Base-by-base conservation (phyloP, 2,888 invertebrate species). In the Thumatha senex region DNA sequence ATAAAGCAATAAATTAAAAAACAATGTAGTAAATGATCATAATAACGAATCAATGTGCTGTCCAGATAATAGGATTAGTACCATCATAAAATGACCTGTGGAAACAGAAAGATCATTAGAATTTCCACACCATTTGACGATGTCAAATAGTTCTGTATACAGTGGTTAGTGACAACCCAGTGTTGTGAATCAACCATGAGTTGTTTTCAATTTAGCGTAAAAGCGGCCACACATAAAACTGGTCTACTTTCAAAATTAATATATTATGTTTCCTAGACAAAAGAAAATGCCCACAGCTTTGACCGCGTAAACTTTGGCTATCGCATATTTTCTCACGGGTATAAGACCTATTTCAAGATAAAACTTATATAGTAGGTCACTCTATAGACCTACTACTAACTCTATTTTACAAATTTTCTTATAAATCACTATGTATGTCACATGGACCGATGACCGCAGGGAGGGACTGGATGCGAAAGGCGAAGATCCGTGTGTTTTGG, bases 151-250 rank as follows among this genome's bases (percentile, higher is more conserved):
- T 53, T 75, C 82, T 73, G 51, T 62, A 59, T 76, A 77, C 61
- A 71, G 70, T 85, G 86, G 87, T 56, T 60, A 58, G 56, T 58
- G 70, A 77, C 76, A 72, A 66, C 63, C 71, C 70, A 80, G 72
- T 75, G 85, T 75, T 73, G 80, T 89, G 89, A 89, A 89, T 89
- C 87, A 89, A 86, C 85, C 88, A 89, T 89, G 89, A 89, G 86
- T 81, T 88, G 88, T 89, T 88, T 89, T 89, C 88, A 89, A 89
- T 89, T 89, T 86, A 76, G 82, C 86, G 87, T 88, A 87, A 89
- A 88, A 89, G 89, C 87, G 81, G 88, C 80, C 67, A 61, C 85
- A 86, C 86, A 86, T 88, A 89, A 88, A 79, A 78, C 80, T 64
- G 72, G 76, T 75, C 78, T 70, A 66, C 67, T 71, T 68, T 71